Conservation (phyloP, 2,888 invertebrate species). For the Zygogramma bicolorata region DNA sequence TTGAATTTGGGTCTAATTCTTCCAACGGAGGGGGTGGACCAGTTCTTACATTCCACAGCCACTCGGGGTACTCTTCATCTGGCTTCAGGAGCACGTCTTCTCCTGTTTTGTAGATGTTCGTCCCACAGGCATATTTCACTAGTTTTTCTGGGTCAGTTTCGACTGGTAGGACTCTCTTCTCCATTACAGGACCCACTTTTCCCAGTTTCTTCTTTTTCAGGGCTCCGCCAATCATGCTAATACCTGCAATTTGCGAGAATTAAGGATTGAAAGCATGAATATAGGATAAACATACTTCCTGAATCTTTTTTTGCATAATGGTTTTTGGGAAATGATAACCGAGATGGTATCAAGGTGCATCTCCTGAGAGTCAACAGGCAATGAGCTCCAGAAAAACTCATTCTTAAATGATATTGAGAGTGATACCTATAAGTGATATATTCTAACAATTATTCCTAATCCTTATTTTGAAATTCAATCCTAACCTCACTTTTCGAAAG, state of each 20-base stretch:
- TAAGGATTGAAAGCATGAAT: background rate
- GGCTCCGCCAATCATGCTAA: slow-evolving; percentile 63
- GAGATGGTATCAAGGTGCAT: slow-evolving; percentile 37
- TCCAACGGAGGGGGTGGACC: slow-evolving; percentile 76
- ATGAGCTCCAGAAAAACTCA: slow-evolving; percentile 37
- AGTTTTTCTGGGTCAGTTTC: slow-evolving; percentile 86
- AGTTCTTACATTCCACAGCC: slow-evolving; percentile 86
- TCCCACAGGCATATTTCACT: slow-evolving; percentile 84
- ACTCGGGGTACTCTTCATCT: slow-evolving; percentile 89
- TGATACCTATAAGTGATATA: no score
- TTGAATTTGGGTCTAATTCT: slow-evolving; percentile 82
- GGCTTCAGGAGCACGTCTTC: slow-evolving; percentile 83
- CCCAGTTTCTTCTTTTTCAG: slow-evolving; percentile 75
- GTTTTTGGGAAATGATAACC: slow-evolving; percentile 49
- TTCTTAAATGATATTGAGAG: slow-evolving; percentile 14
- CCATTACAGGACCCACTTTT: slow-evolving; percentile 73
- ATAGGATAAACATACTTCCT: slow-evolving; percentile 50
- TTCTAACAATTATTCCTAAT: no score
- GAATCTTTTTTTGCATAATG: slow-evolving; percentile 59
- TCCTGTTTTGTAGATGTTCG: slow-evolving; percentile 84
- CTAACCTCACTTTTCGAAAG: no score
- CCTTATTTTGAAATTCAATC: background rate
- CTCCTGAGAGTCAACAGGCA: slow-evolving; percentile 36
- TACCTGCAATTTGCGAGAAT: slow-evolving; percentile 52
- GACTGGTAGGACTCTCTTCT: slow-evolving; percentile 82